A percentile compares a stretch with the other conserved stretches of the same genome.
Conservation (phyloP, 2,888 invertebrate genomes). For the Apodemia zela region DNA sequence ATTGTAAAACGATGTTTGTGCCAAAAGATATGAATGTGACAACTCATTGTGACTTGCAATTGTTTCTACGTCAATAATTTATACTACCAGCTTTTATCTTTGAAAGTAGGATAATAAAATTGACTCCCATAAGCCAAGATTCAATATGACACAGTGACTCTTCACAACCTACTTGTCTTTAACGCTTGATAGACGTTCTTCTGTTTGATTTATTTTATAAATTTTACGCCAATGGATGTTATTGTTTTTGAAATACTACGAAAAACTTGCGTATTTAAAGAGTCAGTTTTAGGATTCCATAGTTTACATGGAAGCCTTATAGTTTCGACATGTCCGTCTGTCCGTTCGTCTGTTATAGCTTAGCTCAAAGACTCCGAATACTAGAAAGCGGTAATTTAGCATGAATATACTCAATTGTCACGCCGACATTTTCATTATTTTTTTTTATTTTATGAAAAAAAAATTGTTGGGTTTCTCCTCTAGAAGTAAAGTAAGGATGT, state of each 20-base stretch:
- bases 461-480: no score
- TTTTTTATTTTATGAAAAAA: no score
- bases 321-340: no score
- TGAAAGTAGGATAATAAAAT: background rate
- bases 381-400: no score
- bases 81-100: background rate
- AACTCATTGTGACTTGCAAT: background rate
- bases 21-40: background rate
- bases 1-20: background rate
- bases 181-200: constrained; percentile 1
- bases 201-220: constrained; percentile 5
- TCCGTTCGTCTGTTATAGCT: no score
- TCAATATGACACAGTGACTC: background rate
- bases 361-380: no score
- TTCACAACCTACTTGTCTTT: background rate
- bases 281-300: no score
- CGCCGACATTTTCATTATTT: no score
- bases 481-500: no score
- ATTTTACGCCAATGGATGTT: background rate
- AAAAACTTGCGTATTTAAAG: no score
- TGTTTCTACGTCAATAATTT: constrained; percentile 1
- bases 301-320: no score
- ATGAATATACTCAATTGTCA: no score
- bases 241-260: background rate
- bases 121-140: background rate